Evolutionary conservation across 2,113 vertebrate species (phyloP), one percentile per base, ranked within the genome.

Genomic region (Haemorhous mexicanus): DNA sequence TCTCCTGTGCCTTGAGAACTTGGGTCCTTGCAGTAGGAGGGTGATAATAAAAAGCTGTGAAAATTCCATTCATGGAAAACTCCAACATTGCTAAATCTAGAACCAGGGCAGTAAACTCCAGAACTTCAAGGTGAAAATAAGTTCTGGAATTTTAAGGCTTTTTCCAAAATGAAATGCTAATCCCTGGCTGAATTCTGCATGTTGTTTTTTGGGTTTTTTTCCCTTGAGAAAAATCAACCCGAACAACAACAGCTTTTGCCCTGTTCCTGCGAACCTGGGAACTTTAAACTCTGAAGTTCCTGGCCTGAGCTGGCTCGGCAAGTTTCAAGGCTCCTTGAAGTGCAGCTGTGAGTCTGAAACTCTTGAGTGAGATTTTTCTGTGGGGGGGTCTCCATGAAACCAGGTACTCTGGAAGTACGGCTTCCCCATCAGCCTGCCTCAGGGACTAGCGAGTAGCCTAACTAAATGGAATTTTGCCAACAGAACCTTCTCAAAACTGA

Each of bases 1-100:
- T 92, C 85, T 90, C 39, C 55, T 43, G 16, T 83, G 87, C 66
- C 79, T 90, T n/a, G 4, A 41, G 90, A 77, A 67, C 43, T 78
- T 78, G 66, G 66, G 55, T 91, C 3, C 39, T 93, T 22, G 83
- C 46, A 83, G 55, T 55, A 39, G 17, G 28, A 83, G 37, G 20
- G 41, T 82, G 88, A 90, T 78, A 86, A 90, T 53, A 49, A 80
- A 70, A 90, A 62, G 37, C 68, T 74, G 63, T 84, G 68, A 90
- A 70, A 93, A 83, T 95, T 94, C 80, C 77, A 19, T 92, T 90
- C 30, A 87, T 44, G 46, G 53, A 83, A 77, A 90, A 68, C 28
- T 84, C 69, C 64, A 73, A 33, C 52, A 47, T 28, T 72, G 59
- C 76, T 88, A 87, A 85, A 94, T 78, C 73, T 90, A 68, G 85